Evolutionary conservation across 2,888 invertebrate genomes (phyloP), one percentile per base, ranked within the genome.

Genomic region (Litoditis marina): DNA sequence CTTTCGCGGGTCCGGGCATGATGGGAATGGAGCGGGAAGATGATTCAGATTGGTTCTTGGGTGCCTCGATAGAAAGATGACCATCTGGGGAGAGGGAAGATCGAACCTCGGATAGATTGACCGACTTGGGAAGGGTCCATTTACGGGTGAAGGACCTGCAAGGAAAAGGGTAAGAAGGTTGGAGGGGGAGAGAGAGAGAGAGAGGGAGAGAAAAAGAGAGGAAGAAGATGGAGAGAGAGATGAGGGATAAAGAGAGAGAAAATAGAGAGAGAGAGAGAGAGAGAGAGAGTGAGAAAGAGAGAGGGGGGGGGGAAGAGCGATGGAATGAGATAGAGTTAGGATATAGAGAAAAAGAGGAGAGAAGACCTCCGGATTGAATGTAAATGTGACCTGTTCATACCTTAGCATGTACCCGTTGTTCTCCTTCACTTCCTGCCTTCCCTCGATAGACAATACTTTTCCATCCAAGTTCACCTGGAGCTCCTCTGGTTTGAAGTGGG

Each of bases 401-500:
- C 62, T 69, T 64, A 66, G 56, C 54, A 59, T 57, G 60, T 34
- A 64, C 34, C 65, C 67, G 63, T 69, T 50, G 54, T 68, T 63
- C 3, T 54, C 63, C 53, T 65, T 61, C 32, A 60, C 60, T 57
- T 70, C 69, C 28, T 73, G 72, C 13, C 60, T 46, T 32, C 72
- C 72, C 34, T 64, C 65, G 47, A 73, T 52, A 32, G 65, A 68
- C 47, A 73, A 56, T 19, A 63, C 54, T 28, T 57, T 53, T 42
- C 68, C 70, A 36, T 70, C 68, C 34, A 73, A 49, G 32, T 66
- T 66, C 61, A 73, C 65, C 54, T 66, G 68, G 31, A 73, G 53
- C 59, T 73, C 70, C 47, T 73, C 69, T 19, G 72, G 72, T 52
- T 65, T 68, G 66, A 68, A 70, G n/a, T 62, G 60, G 16, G 56